Evolutionary conservation across 64 coral and sea anemone genomes (phyloP).

Genomic region (Dendrophyllia cribrosa): DNA sequence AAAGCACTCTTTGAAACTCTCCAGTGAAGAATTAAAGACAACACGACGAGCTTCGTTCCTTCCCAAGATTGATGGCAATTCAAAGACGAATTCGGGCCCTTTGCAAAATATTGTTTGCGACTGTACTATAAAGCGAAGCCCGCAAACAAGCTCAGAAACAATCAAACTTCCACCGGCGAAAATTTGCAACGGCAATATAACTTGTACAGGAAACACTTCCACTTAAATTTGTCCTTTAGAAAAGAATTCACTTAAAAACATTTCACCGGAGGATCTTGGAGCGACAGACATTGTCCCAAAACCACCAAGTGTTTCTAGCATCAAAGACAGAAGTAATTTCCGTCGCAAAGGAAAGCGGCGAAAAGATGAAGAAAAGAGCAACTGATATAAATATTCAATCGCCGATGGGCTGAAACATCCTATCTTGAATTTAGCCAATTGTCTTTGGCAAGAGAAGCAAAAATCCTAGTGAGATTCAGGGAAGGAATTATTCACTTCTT

Average conservation of each 20-base stretch:
- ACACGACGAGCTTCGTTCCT: constrained; percentile 31
- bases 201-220: neutral
- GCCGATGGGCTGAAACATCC: too few relatives aligned
- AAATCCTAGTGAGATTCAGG: too few relatives aligned
- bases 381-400: too few relatives aligned
- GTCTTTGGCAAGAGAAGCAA: too few relatives aligned
- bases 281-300: constrained; percentile 2
- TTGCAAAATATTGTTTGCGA: constrained; percentile 8
- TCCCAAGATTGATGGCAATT: constrained; percentile 34
- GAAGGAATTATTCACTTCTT: too few relatives aligned
- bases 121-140: neutral
- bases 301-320: constrained; percentile 13
- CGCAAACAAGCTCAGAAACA: constrained; percentile 22
- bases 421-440: too few relatives aligned
- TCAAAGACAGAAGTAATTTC: neutral
- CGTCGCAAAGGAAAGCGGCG: constrained; percentile 17
- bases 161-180: constrained; percentile 36
- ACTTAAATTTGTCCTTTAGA: neutral
- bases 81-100: constrained; percentile 26
- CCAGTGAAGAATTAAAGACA: constrained; percentile 31
- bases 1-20: neutral
- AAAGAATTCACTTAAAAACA: neutral
- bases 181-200: constrained; percentile 19
- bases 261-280: neutral
- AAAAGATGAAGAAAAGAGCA: neutral